Evolutionary conservation across 2,113 vertebrate genomes (phyloP).

Genomic region (Xiphias gladius): DNA sequence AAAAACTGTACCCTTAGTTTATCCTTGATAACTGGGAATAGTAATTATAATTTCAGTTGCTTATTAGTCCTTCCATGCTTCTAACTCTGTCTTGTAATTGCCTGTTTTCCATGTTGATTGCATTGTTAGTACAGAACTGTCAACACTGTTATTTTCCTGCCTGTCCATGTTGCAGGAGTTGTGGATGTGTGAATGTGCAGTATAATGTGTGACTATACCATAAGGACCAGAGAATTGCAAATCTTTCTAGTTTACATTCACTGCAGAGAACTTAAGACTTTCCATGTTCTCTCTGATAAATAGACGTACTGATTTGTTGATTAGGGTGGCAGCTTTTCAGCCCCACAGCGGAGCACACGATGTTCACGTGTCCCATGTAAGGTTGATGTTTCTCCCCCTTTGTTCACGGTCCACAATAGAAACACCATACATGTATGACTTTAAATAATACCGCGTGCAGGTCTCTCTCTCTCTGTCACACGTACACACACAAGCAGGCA

Average conservation of each 20-base stretch:
- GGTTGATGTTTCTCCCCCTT: neutral
- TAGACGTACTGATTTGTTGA: slow-evolving; percentile 46
- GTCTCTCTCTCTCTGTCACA: neutral
- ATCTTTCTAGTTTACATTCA: slow-evolving; percentile 39
- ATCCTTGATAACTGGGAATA: slow-evolving; percentile 27
- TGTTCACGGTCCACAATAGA: neutral
- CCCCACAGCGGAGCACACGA: slow-evolving; percentile 4
- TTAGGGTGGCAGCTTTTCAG: slow-evolving; percentile 9
- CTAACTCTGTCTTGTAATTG: slow-evolving; percentile 45
- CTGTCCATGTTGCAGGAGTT: slow-evolving; percentile 8
- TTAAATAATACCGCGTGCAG: slow-evolving; percentile 33
- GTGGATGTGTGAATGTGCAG: slow-evolving; percentile 31
- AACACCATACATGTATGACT: slow-evolving; percentile 39
- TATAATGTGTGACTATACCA: slow-evolving; percentile 47
- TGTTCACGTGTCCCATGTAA: neutral
- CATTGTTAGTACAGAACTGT: slow-evolving; percentile 39
- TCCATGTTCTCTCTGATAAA: slow-evolving; percentile 34
- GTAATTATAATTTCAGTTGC: slow-evolving; percentile 37
- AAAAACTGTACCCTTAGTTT: neutral
- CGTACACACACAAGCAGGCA: slow-evolving; percentile 29
- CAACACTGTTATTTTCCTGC: slow-evolving; percentile 25
- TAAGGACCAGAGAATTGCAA: slow-evolving; percentile 22
- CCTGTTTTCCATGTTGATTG: slow-evolving; percentile 50
- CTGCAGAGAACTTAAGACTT: neutral
- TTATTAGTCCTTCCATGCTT: slow-evolving; percentile 40